phyloP scores from a whole-genome alignment of 2,797 vertebrate species.

The Crax fasciolata region DNA sequence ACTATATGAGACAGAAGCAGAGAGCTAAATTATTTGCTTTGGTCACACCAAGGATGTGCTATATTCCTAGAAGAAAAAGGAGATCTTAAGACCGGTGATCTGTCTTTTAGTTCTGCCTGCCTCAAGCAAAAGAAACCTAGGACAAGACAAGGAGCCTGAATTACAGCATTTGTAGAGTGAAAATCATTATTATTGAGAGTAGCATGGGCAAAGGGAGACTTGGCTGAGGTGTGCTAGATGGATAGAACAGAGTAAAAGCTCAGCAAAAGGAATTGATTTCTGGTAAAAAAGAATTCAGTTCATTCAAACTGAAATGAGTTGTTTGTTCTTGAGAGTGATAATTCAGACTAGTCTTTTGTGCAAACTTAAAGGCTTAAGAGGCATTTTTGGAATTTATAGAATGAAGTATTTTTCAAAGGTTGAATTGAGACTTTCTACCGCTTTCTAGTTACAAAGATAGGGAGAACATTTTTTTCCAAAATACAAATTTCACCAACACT shows the following conservation, averaged over 20 bases:
- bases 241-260: background rate
- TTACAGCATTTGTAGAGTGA: background rate
- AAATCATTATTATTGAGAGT: background rate
- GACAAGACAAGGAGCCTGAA: background rate
- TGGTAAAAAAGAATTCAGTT: background rate
- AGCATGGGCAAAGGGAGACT: background rate
- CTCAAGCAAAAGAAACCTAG: background rate
- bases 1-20: background rate
- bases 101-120: background rate
- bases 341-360: background rate
- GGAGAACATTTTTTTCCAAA: background rate
- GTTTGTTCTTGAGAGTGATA: background rate
- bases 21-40: background rate
- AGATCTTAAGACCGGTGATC: background rate
- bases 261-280: background rate
- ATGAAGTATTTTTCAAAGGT: background rate
- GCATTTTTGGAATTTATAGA: background rate
- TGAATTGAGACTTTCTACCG: background rate
- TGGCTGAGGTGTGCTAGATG: background rate
- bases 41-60: background rate
- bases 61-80: background rate
- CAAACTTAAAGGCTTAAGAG: background rate
- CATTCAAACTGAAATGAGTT: background rate
- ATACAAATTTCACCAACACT: background rate
- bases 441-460: background rate